Base-by-base conservation (phyloP, 2,888 invertebrate genomes). In the Omphaloscelis lunosa region DNA sequence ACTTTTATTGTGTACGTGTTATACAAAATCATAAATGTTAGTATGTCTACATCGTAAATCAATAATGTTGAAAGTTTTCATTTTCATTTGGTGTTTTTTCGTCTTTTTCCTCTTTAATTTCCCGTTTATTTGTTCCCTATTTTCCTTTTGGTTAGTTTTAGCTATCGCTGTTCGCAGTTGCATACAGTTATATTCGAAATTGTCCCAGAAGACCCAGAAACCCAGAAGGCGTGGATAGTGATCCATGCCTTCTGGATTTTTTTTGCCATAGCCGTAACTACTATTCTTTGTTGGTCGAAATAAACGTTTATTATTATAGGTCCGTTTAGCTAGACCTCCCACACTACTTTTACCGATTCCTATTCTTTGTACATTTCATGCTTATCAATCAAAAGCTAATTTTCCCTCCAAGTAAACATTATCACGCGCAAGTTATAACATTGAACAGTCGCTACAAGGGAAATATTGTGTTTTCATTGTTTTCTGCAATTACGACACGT, bases 381-480 rank as follows among this genome's bases (percentile, higher is more conserved):
- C 63, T 72, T 72, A 81, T 70, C 78, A 72, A 81, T 70, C 78
- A 72, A 68, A 63, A 63, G 51, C 68, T 53, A 61, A 75, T 79
- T 79, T 82, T n/a, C 17, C 41, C 56, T 41, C 15, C 6, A 76
- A 61, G 69, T 62, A 75, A 73, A 77, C 77, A 62, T 56, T 66
- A 69, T 67, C 71, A 63, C 45, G 58, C 75, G 58, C 63, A 51
- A 63, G 75, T 79, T 75, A 75, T 61, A 77, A 79, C 70, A 79
- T 63, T 79, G 75, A 77, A 67, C 72, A 73, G 70, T 74, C 59
- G 73, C 59, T 73, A 78, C 77, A 65, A 67, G 69, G 61, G 77
- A 72, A 81, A 61, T 77, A 75, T 68, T 80, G 66, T 69, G 77
- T 82, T 85, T 75, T 81, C 83, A 88, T 87, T 88, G 87, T 83